Evolutionary conservation across 2,113 vertebrate species (phyloP), one percentile per base, ranked within the genome.

Genomic region (Crotalus horridus): DNA sequence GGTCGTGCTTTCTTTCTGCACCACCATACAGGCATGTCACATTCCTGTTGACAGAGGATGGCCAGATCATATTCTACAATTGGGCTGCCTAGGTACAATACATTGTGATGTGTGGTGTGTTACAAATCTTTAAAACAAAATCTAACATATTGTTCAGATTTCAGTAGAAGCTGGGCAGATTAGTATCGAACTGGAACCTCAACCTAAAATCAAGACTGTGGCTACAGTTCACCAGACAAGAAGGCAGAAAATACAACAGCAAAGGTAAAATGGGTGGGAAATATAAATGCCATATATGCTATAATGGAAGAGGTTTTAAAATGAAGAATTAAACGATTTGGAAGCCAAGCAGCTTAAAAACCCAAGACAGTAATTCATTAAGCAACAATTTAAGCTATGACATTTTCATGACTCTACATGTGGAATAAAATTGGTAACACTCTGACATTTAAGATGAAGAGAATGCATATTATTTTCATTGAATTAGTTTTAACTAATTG

Each of bases 181-280:
- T 74, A 98, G 98, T 93, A 97, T 96, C 87, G 99, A 99, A 96
- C 97, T 99, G 12, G 97, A 97, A 29, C 99, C 98, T 54, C 97
- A 97, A 46, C 98, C 98, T 39, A 98, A 98, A 94, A 93, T 96
- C 7, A 98, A 95, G 94, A 96, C 96, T 24, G 93, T 95, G 1
- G 96, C 97, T 85, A 98, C 98, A 15, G 94, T 99, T 91, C 98
- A 99, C 95, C 98, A 99, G 96, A 98, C 97, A 9, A 98, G 99
- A 93, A 96, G 98, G 85, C 98, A 98, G 94, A 98, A 98, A 59
- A 98, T 98, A 97, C 96, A 97, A 3, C 97, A 94, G 87, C 98
- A 97, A 87, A 98, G 98, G 99, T 99, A 96, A 97, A 96, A 55
- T 74, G 74, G 33, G 15, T 81, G 51, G 58, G 93, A 92, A 94